Evolutionary conservation across 64 coral and sea anemone species (phyloP).

Genomic region (Acropora yongei): DNA sequence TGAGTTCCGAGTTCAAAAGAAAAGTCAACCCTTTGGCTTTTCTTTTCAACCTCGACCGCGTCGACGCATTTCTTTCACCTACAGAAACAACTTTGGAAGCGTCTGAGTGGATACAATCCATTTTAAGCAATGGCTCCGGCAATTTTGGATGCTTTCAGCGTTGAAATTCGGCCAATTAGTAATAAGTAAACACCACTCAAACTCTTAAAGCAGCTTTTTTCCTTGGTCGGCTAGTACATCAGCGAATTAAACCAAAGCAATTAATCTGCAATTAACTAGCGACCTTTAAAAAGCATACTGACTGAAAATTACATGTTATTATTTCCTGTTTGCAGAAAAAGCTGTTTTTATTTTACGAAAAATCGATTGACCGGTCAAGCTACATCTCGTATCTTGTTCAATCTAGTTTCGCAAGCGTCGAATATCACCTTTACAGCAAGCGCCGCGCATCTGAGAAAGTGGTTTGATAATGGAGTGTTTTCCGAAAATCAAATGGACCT

Average conservation of each 20-base stretch:
- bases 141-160: conserved; percentile 14
- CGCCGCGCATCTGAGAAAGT: neutral
- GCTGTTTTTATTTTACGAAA: neutral
- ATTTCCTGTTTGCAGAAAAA: neutral
- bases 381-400: neutral
- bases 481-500: conserved; percentile 51
- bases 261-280: conserved; percentile 38
- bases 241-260: conserved; percentile 39
- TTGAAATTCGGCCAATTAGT: conserved; percentile 47
- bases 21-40: too few species aligned
- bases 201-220: conserved; percentile 35
- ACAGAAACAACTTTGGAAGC: neutral
- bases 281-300: neutral
- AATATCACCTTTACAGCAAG: neutral
- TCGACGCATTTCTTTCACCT: neutral
- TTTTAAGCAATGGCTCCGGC: neutral
- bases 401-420: neutral
- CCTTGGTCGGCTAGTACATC: conserved; percentile 23
- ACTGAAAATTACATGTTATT: conserved; percentile 33
- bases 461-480: conserved; percentile 43
- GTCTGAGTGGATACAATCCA: neutral
- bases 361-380: neutral
- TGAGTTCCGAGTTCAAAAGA: too few species aligned
- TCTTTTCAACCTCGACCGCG: too few species aligned
- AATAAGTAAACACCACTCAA: conserved; percentile 51